Base-by-base conservation (phyloP, 2,888 invertebrate species). In the Ochropacha duplaris region DNA sequence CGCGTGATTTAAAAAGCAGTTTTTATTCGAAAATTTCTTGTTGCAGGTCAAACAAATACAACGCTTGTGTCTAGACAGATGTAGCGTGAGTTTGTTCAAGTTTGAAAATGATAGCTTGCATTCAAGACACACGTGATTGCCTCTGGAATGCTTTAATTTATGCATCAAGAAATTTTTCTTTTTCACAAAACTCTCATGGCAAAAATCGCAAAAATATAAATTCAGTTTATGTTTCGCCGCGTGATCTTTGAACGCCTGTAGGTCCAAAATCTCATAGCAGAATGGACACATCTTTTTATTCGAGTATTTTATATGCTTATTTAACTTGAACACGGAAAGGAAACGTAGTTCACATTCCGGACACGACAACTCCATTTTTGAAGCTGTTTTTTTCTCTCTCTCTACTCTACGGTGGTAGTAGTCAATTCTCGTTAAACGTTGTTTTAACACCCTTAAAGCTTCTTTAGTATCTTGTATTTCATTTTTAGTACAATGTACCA, bases 1-100 rank as follows among this genome's bases (percentile, higher is more conserved):
- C 11, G 57, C 61, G 58, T 87, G 87, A 1, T 68, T 61, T 4
- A 54, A 56, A 39, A 72, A 81, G 56, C 87, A 87, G 4, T 66
- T 57, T 14, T 68, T 71, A 44, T 77, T 84, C 0, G 76, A 59
- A 22, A 86, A 78, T 22, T 59, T 75, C 22, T 59, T 72, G 0
- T 67, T 61, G 57, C 87, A 87, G 0, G 67, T 74, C 0, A 56
- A 4, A 54, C 87, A 87, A 0, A 67, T 22, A 0, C 62, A 62
- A 0, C 69, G 60, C 12, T 63, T 67, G 36, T 87, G 87, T 22
- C 66, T 69, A 3, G 58, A 49, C n/a, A 73, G 60, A 56, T 87
- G 87, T 0, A 61, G 54, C 0, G 70, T 58, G 2, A 85, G 60
- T 14, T 69, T 61, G 0, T 58, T 59, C 0, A 64, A 16, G 4